Conservation (phyloP, 1,140 invertebrate genomes). For the Meloidogyne chitwoodi region DNA sequence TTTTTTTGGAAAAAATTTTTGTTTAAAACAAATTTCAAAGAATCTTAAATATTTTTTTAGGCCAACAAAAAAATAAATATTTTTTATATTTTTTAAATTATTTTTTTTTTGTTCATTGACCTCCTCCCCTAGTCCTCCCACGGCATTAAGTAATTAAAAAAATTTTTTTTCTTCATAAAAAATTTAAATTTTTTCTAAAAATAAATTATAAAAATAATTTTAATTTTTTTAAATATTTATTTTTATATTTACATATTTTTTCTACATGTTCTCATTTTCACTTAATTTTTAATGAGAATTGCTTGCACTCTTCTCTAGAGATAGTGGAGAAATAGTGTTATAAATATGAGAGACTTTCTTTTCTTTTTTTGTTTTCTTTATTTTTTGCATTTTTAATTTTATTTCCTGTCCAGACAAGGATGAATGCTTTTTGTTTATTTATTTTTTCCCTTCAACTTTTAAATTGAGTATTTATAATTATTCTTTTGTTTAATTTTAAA, state of each 20-base stretch:
- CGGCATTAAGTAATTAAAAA: no score
- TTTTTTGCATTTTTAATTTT: neutral
- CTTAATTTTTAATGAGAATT: neutral
- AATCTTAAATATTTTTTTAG: no score
- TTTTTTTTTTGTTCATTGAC: no score
- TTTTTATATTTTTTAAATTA: no score
- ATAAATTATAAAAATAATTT: neutral
- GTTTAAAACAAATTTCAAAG: no score
- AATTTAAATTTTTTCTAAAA: neutral
- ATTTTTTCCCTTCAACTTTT: neutral
- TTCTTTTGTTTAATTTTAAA: neutral
- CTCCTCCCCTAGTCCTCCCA: no score
- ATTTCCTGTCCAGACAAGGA: neutral
- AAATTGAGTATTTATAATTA: neutral
- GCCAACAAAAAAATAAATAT: no score
- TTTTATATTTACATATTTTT: neutral
- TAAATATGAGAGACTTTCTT: neutral
- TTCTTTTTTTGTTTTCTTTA: neutral
- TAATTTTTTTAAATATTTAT: neutral
- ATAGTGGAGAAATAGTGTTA: neutral
- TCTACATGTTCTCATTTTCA: neutral
- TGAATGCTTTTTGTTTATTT: neutral
- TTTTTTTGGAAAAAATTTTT: no score
- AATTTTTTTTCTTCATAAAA: neutral
- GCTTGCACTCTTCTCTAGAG: neutral